Evolutionary conservation across 2,888 invertebrate genomes (phyloP), one percentile per base, ranked within the genome.

Genomic region (Lydus trimaculatus): DNA sequence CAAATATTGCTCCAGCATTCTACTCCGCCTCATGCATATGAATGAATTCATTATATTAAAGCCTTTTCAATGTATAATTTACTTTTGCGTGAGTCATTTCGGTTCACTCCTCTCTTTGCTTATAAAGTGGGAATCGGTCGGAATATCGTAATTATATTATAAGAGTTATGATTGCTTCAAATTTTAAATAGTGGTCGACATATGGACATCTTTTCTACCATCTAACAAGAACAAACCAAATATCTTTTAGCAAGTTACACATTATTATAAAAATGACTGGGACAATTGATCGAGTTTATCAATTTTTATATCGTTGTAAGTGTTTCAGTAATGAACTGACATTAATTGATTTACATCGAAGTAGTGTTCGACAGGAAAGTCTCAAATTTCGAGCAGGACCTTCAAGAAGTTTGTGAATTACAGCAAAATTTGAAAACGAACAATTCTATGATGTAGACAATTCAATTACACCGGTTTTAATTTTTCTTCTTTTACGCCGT

Each of bases 41-140:
- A 88, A 89, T 87, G 87, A 87, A 88, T 88, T 88, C 88, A 88
- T 89, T 88, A 89, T 88, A 88, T 88, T 88, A 89, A 88, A 88
- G 87, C 88, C 87, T 85, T 88, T 88, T 89, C 88, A 88, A 89
- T 89, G 89, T 89, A 89, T 89, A 89, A 89, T 89, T 89, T 89
- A 88, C 88, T 88, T 88, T 89, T 88, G 88, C 88, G 88, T 88
- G 88, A 89, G 88, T 88, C 88, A 88, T 87, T 88, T 88, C 87
- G 87, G 83, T 83, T 82, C 82, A 80, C 82, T 81, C 82, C 82
- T 82, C 81, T 80, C 28, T 78, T 71, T 79, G 79, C 80, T 81
- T 81, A 81, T 81, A 81, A 82, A 83, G 82, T 82, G 81, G 80
- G 81, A 82, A 82, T 82, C 82, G 82, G 79, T 81, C 76, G 78